Percentiles rank a stretch among this genome's conserved stretches.
phyloP scores from a whole-genome alignment of 2,797 vertebrate genomes.

The Perodicticus potto region DNA sequence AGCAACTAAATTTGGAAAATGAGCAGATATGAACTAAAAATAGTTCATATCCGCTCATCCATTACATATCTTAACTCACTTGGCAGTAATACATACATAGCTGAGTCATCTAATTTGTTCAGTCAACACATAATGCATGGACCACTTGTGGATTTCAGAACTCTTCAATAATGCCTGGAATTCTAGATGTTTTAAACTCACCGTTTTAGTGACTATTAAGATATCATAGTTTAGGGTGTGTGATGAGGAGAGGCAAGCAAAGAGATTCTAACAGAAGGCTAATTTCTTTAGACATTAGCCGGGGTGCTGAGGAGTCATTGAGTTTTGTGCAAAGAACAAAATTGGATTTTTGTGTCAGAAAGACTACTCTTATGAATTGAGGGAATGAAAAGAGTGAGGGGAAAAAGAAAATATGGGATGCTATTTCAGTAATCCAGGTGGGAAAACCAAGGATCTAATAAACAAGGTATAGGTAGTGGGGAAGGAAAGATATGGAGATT shows the following conservation, averaged over 20 bases:
- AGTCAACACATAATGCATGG: background rate
- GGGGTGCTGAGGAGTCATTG: background rate
- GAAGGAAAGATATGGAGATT: background rate
- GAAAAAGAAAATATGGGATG: background rate
- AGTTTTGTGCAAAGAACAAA: conserved; percentile 47
- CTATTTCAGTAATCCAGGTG: background rate
- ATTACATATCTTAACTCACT: background rate
- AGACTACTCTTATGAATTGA: background rate
- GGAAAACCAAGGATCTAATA: background rate
- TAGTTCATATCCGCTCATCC: background rate
- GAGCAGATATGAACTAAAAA: background rate
- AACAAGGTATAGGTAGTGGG: background rate
- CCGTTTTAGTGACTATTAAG: background rate
- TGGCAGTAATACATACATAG: background rate
- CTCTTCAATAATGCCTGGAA: background rate
- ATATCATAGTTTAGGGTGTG: background rate
- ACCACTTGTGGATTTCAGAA: conserved; percentile 1
- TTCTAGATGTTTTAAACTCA: background rate
- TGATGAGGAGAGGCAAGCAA: background rate
- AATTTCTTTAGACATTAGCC: background rate
- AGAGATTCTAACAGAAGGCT: background rate
- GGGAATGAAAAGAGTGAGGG: background rate
- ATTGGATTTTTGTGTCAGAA: conserved; percentile 47
- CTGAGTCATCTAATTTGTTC: background rate
- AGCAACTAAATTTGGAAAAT: conserved; percentile 30